These are phyloP conservation scores for Drosophila subquinaria DNA, from an alignment of 2,888 invertebrate genomes.

Conservation along the genomic window DNA sequence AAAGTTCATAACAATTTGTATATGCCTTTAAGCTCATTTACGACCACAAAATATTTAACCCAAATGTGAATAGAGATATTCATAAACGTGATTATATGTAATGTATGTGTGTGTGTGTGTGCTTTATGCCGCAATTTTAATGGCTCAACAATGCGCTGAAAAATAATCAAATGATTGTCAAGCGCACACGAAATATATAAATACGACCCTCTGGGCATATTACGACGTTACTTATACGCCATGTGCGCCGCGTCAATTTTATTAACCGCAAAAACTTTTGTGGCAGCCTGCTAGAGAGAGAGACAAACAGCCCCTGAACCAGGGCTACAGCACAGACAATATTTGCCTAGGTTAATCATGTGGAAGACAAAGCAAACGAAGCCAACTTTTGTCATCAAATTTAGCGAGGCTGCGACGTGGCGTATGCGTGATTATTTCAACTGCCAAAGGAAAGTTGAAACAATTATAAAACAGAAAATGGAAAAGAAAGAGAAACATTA, in stretches of 20 bases:
- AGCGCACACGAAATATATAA: constrained; percentile 54
- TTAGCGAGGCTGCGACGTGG: constrained; percentile 29
- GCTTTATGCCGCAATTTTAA: constrained; percentile 18
- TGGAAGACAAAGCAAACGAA: constrained; percentile 35
- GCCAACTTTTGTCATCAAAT: constrained; percentile 65
- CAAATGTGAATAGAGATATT: constrained; percentile 16
- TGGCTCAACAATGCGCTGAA: constrained; percentile 20
- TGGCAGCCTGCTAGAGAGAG: constrained; percentile 13
- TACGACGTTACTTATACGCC: constrained; percentile 42
- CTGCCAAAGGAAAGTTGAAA: constrained; percentile 18
- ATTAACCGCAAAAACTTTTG: constrained; percentile 66
- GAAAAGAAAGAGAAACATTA: constrained; percentile 37
- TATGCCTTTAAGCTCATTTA: constrained; percentile 29
- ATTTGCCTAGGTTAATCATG: constrained; percentile 53
- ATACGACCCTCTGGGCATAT: constrained; percentile 66
- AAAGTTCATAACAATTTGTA: constrained; percentile 18
- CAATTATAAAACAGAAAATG: constrained; percentile 6
- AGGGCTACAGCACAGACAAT: constrained; percentile 10
- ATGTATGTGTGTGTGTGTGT: neutral
- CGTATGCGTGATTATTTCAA: constrained; percentile 55
- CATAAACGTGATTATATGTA: neutral
- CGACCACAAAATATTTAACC: constrained; percentile 36
- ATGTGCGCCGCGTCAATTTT: constrained; percentile 53
- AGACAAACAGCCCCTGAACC: constrained; percentile 8
- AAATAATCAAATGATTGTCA: constrained; percentile 71